Base-by-base conservation (phyloP, 2,797 vertebrate genomes). In the Bradypus variegatus region DNA sequence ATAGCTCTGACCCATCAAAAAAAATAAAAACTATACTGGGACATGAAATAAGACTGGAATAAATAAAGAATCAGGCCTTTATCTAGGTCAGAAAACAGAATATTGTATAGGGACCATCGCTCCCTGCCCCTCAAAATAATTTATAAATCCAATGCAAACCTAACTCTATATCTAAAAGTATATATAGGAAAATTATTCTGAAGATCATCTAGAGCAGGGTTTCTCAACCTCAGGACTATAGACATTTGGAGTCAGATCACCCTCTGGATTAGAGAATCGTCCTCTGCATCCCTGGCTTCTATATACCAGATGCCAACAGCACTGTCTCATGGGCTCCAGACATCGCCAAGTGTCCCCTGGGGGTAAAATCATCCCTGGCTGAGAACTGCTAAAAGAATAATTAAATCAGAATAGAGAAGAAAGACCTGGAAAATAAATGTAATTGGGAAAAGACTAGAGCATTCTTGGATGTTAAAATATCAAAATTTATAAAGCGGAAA, bases 401-500 rank as follows among this genome's bases (percentile, higher is more conserved):
- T 48, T 33, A 33, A 64, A 76, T 36, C 70, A 64, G 65, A n/a
- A 60, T 41, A 3, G 25, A 13, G 64, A 55, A 73, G 75, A 62
- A 76, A 82, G 31, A 41, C 76, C 23, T 87, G 29, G 38, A 62
- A 70, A 64, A 72, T 8, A 86, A 87, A 21, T 10, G 36, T 55
- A 81, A 69, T 50, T 25, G 11, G 53, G 31, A 73, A 58, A 38
- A 48, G 27, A 13, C 31, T 50, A 38, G 67, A 27, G 73, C 23
- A 67, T 36, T 72, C 53, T 60, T n/a, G n/a, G 81, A 73, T 25
- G n/a, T 76, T 41, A 76, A 91, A 85, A 67, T 58, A 36, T 55
- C n/a, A 88, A 88, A 77, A 21, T 31, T 58, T 58, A 15, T 29
- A 72, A 91, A 91, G 50, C 58, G 60, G 15, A 65, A 77, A 64